A percentile compares a stretch with the other conserved stretches of the same genome.
These are phyloP conservation scores for Peromyscus leucopus DNA, from an alignment of 2,113 vertebrate species.

Conservation along the genomic window DNA sequence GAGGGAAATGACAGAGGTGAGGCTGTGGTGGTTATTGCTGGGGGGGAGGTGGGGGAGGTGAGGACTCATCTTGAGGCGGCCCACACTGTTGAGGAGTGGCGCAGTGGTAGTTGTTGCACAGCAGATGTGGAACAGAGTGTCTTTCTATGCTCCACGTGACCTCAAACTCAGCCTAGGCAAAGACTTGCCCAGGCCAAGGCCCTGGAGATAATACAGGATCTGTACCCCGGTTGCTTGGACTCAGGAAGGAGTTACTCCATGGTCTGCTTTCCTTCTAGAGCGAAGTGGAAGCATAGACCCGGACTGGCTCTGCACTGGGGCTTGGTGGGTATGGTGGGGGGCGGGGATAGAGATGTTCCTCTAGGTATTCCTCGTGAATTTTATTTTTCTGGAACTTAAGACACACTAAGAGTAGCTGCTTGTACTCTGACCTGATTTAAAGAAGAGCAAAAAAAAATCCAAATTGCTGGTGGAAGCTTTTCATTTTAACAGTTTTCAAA, in stretches of 20 bases:
- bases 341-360: background rate
- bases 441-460: background rate
- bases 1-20: background rate
- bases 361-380: background rate
- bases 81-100: background rate
- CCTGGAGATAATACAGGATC: background rate
- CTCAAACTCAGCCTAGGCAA: background rate
- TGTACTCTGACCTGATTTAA: background rate
- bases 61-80: accelerated
- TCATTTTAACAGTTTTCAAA: background rate
- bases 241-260: background rate
- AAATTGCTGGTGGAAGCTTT: background rate
- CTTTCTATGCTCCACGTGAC: background rate
- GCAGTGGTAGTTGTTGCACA: background rate
- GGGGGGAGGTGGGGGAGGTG: background rate
- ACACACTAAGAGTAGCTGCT: background rate
- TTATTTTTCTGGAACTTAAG: background rate
- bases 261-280: background rate
- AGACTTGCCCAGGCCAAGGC: background rate
- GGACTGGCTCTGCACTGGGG: background rate
- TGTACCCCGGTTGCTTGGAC: background rate
- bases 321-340: background rate
- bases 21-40: no score
- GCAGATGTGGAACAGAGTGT: no score
- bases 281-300: background rate